Percentiles rank a stretch among this genome's conserved stretches.
phyloP scores from a whole-genome alignment of 2,888 invertebrate genomes.

The Erannis defoliaria region DNA sequence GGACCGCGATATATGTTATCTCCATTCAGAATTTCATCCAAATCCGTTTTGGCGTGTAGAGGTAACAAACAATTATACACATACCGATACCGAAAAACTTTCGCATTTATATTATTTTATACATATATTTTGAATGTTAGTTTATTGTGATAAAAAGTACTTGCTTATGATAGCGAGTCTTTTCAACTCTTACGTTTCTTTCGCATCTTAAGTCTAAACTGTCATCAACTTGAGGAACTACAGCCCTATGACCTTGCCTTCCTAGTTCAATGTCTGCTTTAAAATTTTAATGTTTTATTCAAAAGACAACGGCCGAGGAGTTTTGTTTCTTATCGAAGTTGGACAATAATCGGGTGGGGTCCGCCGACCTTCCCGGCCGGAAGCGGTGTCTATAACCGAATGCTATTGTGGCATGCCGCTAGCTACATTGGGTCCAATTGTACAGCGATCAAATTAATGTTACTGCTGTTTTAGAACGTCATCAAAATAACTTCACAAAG shows the following conservation, averaged over 20 bases:
- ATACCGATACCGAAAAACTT: no score
- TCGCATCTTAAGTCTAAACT: no score
- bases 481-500: neutral
- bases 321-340: slow-evolving; percentile 31
- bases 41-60: no score
- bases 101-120: no score
- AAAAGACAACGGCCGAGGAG: slow-evolving; percentile 34
- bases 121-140: no score
- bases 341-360: slow-evolving; percentile 56
- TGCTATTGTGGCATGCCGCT: slow-evolving; percentile 29
- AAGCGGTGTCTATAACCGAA: slow-evolving; percentile 53
- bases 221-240: slow-evolving; percentile 4
- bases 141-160: no score
- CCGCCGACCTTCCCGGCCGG: slow-evolving; percentile 61
- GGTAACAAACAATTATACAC: no score
- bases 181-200: no score
- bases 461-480: slow-evolving; percentile 6
- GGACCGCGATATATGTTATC: no score
- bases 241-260: slow-evolving; percentile 25
- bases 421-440: slow-evolving; percentile 21
- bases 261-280: slow-evolving; percentile 25
- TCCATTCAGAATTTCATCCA: no score
- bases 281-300: slow-evolving; percentile 27
- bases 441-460: slow-evolving; percentile 16
- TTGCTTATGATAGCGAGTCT: no score